Conservation (phyloP, 2,888 invertebrate species). For the Sminthurides aquaticus region DNA sequence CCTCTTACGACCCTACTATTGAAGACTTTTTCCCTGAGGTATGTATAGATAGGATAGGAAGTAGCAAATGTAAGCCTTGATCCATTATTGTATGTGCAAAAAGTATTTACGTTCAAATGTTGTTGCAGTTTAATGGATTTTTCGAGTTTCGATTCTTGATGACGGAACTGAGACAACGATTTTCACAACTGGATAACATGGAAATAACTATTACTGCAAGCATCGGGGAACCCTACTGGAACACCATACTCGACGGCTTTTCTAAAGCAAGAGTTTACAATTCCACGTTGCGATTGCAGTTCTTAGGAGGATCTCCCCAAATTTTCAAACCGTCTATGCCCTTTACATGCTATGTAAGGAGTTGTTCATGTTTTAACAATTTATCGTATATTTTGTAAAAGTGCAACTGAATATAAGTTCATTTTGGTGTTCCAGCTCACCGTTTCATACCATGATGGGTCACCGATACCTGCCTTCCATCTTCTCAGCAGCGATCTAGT, state of each 20-base stretch:
- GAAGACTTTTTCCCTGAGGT: slow-evolving; percentile 29
- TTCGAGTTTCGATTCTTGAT: slow-evolving; percentile 81
- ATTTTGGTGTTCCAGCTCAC: slow-evolving; percentile 67
- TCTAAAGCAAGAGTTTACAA: slow-evolving; percentile 81
- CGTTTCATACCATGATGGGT: slow-evolving; percentile 85
- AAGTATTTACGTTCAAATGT: too few relatives aligned
- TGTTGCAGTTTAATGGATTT: slow-evolving; percentile 73
- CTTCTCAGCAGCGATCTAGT: slow-evolving; percentile 60
- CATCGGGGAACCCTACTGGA: slow-evolving; percentile 77
- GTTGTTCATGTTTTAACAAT: neutral
- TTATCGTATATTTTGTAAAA: neutral
- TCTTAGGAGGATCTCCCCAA: slow-evolving; percentile 79
- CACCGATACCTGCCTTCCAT: slow-evolving; percentile 61
- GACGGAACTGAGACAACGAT: slow-evolving; percentile 62
- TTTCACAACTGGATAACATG: slow-evolving; percentile 63
- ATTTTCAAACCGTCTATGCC: slow-evolving; percentile 94
- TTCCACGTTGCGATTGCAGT: slow-evolving; percentile 71
- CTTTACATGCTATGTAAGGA: slow-evolving; percentile 69
- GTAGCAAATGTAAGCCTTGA: neutral
- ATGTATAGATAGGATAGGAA: slow-evolving; percentile 12
- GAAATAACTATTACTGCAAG: slow-evolving; percentile 77
- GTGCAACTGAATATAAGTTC: neutral
- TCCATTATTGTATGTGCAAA: too few relatives aligned
- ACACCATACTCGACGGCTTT: slow-evolving; percentile 77
- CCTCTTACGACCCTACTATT: slow-evolving; percentile 24